Base-by-base conservation (phyloP, 2,113 vertebrate genomes). In the Hylia prasina region DNA sequence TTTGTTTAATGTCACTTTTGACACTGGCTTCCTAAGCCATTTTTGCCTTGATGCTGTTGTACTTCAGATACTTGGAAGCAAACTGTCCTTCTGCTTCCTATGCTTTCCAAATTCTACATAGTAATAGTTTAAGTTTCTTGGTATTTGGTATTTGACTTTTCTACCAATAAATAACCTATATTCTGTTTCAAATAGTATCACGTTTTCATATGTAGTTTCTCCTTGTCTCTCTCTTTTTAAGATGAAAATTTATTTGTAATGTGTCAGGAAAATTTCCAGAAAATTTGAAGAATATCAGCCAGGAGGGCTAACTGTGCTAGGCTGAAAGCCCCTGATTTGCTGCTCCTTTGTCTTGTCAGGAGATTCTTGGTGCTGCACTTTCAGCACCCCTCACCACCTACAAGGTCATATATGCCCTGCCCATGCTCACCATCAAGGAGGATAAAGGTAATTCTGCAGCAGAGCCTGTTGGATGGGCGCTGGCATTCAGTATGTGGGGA, bases 381-480 rank as follows among this genome's bases (percentile, higher is more conserved):
- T 98, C 97, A 15, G 99, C 99, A 18, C 99, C 99, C 33, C 97
- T 99, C 68, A 99, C 98, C 1, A 88, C 97, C 71, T 99, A 99
- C 92, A 99, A 98, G 85, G 97, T 99, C 64, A 98, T 99, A 20
- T 99, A 99, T 6, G 98, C 98, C 72, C 98, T 99, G 71, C 99
- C 99, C 39, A 99, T 99, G 99, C 98, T 99, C 78, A 99, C 99
- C 51, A 99, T 99, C 96, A 99, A 99, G 95, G 99, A 99, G 88
- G 99, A 99, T 87, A 99, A 99, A 99, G 99, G 99, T 99, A 98
- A 53, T 27, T 24, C 6, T 37, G 14, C 40, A 77, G 45, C 37
- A 39, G 13, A 15, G 79, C 28, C 51, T 24, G 12, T 9, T 18
- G 31, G 61, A 3, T 45, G 54, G 15, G 6, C 20, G 1, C 40